Base-by-base conservation (phyloP, 1,140 invertebrate species). In the Saccostrea cuccullata region DNA sequence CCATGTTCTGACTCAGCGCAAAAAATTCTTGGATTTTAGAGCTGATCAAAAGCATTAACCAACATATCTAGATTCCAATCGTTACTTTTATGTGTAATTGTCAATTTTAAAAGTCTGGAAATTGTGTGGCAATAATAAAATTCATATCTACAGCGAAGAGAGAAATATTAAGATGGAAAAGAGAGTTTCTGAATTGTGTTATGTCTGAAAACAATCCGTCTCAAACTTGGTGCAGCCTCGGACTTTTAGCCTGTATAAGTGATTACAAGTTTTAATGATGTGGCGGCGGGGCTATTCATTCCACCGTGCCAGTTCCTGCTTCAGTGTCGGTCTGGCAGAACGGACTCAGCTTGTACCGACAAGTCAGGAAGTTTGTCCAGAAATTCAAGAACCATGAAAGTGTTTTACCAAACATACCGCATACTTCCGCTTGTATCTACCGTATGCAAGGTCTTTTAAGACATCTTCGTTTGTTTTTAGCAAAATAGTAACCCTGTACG, bases 261-360 rank as follows among this genome's bases (percentile, higher is more conserved):
- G 26, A 77, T 77, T 36, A 77, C 13, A 77, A 36, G 23, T 30
- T 77, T 77, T 77, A 77, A 15, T 77, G 70, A 36, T 77, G 26
- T 30, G 30, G 70, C 70, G 13, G 23, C 30, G 70, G 26, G 70
- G 26, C 36, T 26, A 9, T 64, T 30, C 70, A 13, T 26, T 26
- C 9, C 26, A 17, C 58, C 58, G 58, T 64, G 58, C n/a, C 4
- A 64, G 17, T 77, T 77, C 26, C 70, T 26, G 70, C 30, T 77
- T 77, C 70, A 36, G 13, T 77, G 70, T 30, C 70, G 12, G 8
- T 26, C 70, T 77, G 70, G 70, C 70, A 77, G 23, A 77, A 77
- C 70, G 70, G 70, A 77, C 70, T 77, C 70, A 13, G 26, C 70
- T 77, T 77, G 70, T 77, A 77, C 70, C 70, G 26, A 77, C 70